Conservation (phyloP, 1,140 invertebrate genomes). For the Eumeta japonica region DNA sequence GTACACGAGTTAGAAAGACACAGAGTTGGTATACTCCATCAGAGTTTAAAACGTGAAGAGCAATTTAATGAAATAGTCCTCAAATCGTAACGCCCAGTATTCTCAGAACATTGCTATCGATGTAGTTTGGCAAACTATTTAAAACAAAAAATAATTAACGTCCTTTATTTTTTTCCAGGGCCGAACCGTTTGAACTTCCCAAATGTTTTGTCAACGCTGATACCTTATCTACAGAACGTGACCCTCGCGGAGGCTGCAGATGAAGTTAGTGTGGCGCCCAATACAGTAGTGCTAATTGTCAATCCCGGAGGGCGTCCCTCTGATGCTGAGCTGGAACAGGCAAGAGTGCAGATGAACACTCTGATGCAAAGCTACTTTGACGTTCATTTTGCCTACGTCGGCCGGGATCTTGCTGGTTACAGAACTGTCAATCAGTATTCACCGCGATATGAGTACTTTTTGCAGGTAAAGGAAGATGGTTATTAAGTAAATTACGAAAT, state of each 20-base stretch:
- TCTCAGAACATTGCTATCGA: too few relatives aligned
- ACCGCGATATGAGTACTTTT: slow-evolving; percentile 48
- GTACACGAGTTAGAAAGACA: too few relatives aligned
- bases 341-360: slow-evolving; percentile 34
- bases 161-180: slow-evolving; percentile 34
- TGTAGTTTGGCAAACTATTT: too few relatives aligned
- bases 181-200: slow-evolving; percentile 47
- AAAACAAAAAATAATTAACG: too few relatives aligned
- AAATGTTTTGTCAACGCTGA: slow-evolving; percentile 37
- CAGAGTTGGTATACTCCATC: too few relatives aligned
- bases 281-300: slow-evolving; percentile 39
- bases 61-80: too few relatives aligned
- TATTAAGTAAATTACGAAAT: too few relatives aligned
- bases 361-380: slow-evolving; percentile 40
- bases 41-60: too few relatives aligned
- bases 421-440: slow-evolving; percentile 39
- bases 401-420: slow-evolving; percentile 32
- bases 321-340: slow-evolving; percentile 31
- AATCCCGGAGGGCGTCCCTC: slow-evolving; percentile 41
- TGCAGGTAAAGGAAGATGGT: slow-evolving; percentile 34
- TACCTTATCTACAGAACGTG: slow-evolving; percentile 31
- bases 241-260: slow-evolving; percentile 24
- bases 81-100: too few relatives aligned
- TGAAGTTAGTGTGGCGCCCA: slow-evolving; percentile 29
- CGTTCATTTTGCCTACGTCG: slow-evolving; percentile 43